Evolutionary conservation across 2,113 vertebrate species (phyloP), one percentile per base, ranked within the genome.

Genomic region (Suncus etruscus): DNA sequence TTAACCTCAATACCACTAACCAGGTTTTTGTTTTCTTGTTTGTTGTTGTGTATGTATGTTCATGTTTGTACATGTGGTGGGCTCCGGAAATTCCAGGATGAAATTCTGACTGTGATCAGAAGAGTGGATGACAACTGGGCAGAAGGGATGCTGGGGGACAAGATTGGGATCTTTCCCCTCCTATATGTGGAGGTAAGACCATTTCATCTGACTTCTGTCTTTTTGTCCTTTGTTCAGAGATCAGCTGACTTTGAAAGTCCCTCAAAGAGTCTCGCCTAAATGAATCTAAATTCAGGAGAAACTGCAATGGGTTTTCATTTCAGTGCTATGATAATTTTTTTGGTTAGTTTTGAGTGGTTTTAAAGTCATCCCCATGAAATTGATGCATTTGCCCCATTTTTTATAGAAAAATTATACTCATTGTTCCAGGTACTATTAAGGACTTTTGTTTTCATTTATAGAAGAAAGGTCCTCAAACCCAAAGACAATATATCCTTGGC

Each of bases 101-200:
- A 99, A 97, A 98, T 99, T 93, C 98, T 99, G 96, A 99, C 99
- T 0, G 99, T 99, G 95, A 99, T 99, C 96, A 99, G 99, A 93
- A 98, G 99, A 96, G 99, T 99, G 96, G 99, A 99, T 92, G 99
- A 99, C 95, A 99, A 99, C 97, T 99, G 99, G 99, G 99, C 99
- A 8, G 99, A 99, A 97, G 99, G 99, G 96, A 99, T 99, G 99
- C 97, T 99, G 96, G 99, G 99, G 97, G 99, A 99, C 97, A 99
- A 99, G 98, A 99, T 99, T 82, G 99, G 99, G 75, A 99, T 99
- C 96, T 99, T 99, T 83, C 99, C 99, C 66, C 99, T 99, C 81
- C 97, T 99, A 45, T 99, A 99, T 5, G 99, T 99, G 92, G 99
- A 99, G 98, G 99, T 99, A 98, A 98, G 97, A 29, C 83, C 70